Conservation (phyloP, 2,888 invertebrate species). For the Ametastegia equiseti region DNA sequence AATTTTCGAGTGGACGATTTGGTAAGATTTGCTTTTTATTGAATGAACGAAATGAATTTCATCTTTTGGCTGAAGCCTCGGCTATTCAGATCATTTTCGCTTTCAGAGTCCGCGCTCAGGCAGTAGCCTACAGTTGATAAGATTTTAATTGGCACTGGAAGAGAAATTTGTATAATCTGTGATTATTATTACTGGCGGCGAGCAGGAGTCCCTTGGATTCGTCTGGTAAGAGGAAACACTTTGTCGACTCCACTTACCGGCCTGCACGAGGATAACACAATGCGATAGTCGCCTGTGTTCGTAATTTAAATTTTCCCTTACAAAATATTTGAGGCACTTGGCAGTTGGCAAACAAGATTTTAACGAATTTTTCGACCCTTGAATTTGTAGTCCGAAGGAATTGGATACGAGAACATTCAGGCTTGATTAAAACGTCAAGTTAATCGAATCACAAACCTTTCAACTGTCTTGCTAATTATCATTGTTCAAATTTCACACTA, state of each 20-base stretch:
- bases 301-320: conserved; percentile 14
- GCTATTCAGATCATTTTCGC: not conserved
- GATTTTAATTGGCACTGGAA: conserved; percentile 27
- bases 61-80: not conserved
- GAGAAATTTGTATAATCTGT: conserved; percentile 30
- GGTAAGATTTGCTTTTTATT: not conserved
- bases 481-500: not conserved
- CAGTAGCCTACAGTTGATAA: conserved; percentile 1
- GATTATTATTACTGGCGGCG: conserved; percentile 17
- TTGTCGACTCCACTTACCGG: conserved; percentile 29
- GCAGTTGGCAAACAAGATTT: conserved; percentile 11
- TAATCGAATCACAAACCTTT: not conserved
- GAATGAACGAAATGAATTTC: not conserved
- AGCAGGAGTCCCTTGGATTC: conserved; percentile 19
- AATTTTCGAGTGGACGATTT: not conserved
- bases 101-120: not conserved
- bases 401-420: not conserved
- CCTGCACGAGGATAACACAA: conserved; percentile 12
- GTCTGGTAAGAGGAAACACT: conserved; percentile 24
- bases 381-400: not conserved
- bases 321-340: not conserved
- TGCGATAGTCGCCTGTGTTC: conserved; percentile 17
- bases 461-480: not conserved
- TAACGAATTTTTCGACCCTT: conserved; percentile 5
- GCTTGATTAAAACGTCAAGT: not conserved